phyloP scores from a whole-genome alignment of 2,797 vertebrate genomes.

The Eleutherodactylus coqui region DNA sequence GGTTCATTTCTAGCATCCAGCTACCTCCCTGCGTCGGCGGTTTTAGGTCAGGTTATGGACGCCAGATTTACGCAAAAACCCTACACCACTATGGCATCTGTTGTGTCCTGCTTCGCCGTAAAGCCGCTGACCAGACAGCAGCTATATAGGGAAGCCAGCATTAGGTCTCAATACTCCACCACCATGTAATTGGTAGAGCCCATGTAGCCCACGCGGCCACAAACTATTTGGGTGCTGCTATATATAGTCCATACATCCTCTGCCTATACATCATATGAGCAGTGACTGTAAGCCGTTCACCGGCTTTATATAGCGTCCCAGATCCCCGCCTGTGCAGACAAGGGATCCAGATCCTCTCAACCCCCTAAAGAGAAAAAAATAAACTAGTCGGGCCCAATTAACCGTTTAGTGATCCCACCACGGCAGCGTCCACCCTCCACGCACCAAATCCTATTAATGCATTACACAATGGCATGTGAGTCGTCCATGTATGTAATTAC shows the following conservation, averaged over 20 bases:
- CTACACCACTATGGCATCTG: no score
- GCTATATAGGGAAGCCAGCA: no score
- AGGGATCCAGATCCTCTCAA: not conserved
- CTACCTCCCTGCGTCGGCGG: no score
- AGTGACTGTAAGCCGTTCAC: not conserved
- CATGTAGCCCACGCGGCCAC: not conserved
- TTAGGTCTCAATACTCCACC: no score
- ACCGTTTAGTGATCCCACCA: not conserved
- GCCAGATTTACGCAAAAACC: no score
- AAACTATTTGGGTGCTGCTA: not conserved
- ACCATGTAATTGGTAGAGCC: not conserved
- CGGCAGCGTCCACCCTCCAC: not conserved
- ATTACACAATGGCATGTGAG: not conserved
- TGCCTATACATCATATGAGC: not conserved
- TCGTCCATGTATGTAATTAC: not conserved
- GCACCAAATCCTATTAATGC: conserved; percentile 37
- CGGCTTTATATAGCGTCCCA: not conserved
- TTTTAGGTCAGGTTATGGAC: no score
- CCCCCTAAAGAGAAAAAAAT: no score
- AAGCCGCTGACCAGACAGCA: no score
- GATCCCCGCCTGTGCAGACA: not conserved
- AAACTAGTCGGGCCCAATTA: not conserved
- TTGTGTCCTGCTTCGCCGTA: no score
- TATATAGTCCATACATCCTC: not conserved
- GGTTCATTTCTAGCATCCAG: no score